phyloP scores from a whole-genome alignment of 2,113 vertebrate genomes.

The Sander vitreus region DNA sequence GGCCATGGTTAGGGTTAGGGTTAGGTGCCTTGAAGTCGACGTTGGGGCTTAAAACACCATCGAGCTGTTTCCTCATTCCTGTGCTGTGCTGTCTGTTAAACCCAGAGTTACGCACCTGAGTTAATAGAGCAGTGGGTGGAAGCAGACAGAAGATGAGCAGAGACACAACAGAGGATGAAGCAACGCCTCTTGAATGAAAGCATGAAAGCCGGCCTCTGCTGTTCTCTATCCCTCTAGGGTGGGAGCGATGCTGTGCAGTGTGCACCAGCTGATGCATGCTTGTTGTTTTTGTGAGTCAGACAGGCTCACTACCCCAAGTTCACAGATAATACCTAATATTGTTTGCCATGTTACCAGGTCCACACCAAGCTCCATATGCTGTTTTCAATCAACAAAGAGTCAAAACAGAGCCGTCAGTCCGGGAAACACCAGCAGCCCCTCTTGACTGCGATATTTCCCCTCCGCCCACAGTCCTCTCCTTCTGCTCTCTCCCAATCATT shows the following conservation, averaged over 20 bases:
- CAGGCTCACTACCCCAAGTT: conserved; percentile 17
- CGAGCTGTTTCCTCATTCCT: conserved; percentile 60
- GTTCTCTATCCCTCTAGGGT: conserved; percentile 17
- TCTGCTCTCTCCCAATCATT: conserved; percentile 42
- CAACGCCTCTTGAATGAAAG: conserved; percentile 25
- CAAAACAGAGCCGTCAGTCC: conserved; percentile 65
- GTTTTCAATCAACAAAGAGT: conserved; percentile 70
- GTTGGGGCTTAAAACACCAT: no score
- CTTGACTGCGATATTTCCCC: conserved; percentile 50
- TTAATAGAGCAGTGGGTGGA: conserved; percentile 59
- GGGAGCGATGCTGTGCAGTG: conserved; percentile 22
- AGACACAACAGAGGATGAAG: conserved; percentile 53
- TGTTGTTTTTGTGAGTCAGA: conserved; percentile 70
- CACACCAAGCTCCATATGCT: conserved; percentile 54
- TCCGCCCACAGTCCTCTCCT: conserved; percentile 45
- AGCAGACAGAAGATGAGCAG: conserved; percentile 47
- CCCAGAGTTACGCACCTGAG: conserved; percentile 56
- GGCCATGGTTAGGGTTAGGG: no score
- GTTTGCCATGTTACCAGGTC: conserved; percentile 58
- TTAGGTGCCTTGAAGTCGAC: no score
- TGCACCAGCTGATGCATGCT: conserved; percentile 12
- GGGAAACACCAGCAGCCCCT: conserved; percentile 61
- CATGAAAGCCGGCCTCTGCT: conserved; percentile 9
- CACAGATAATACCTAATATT: conserved; percentile 54
- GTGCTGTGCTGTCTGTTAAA: neutral